phyloP scores from a whole-genome alignment of 1,140 invertebrate genomes.

The Solenopsis fugax region DNA sequence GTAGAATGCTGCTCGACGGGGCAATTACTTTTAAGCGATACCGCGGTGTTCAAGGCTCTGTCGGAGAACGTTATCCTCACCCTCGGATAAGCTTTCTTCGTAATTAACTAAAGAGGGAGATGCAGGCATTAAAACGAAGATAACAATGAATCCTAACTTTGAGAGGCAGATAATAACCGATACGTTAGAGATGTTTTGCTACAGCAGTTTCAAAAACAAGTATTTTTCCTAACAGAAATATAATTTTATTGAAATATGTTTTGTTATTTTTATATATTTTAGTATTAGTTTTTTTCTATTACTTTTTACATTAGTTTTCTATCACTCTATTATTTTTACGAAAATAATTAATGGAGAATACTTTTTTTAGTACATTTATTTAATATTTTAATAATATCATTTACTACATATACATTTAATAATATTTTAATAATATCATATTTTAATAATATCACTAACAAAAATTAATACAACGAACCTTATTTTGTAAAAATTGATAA shows the following conservation, averaged over 20 bases:
- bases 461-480: background rate
- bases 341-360: too few relatives aligned
- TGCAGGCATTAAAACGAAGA: conserved; percentile 76
- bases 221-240: background rate
- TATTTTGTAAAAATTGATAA: background rate
- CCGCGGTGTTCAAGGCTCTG: conserved; percentile 68
- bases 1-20: conserved; percentile 50
- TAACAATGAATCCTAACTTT: conserved; percentile 76
- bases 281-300: too few relatives aligned
- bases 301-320: too few relatives aligned
- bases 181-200: background rate
- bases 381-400: background rate
- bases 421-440: background rate
- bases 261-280: background rate
- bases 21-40: conserved; percentile 76
- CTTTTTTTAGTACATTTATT: background rate
- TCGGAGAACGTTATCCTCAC: conserved; percentile 70
- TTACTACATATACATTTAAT: background rate
- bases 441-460: background rate
- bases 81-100: conserved; percentile 75
- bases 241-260: conserved; percentile 10
- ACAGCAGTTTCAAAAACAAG: background rate
- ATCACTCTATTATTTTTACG: too few relatives aligned
- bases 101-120: conserved; percentile 76
- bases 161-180: conserved; percentile 42